Evolutionary conservation across 2,888 invertebrate genomes (phyloP), one percentile per base, ranked within the genome.

Genomic region (Drosophila crucigera): DNA sequence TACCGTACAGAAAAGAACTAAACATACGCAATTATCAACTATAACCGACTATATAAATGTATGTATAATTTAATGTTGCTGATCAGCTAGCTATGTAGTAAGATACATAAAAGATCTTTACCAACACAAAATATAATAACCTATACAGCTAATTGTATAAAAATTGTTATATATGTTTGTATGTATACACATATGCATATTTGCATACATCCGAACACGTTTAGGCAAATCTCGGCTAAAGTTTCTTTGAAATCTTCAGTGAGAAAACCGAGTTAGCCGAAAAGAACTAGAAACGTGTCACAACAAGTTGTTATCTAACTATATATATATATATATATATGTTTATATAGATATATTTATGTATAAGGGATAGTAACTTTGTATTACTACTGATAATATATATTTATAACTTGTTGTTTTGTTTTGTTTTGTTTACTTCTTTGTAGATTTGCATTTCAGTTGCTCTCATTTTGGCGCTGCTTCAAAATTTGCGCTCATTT

Each of bases 81-180:
- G 22, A 35, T 54, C 54, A 25, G 16, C n/a, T 54, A 22, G 7
- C 37, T 50, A 61, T 60, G 49, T 37, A n/a, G 10, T 25, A 37
- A 37, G 50, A 30, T 30, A 43, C 30, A 63, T 39, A 54, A 39
- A 39, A 47, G 49, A 39, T 14, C 14, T 14, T 22, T 33, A 1
- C 9, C 7, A 33, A 25, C 16, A 22, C n/a, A 25, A 47, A 39
- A 59, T 43, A 39, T 60, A 53, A 30, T n/a, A 49, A 43, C 35
- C 56, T 71, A 53, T 35, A 43, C 56, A 39, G 52, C 53, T 64
- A 76, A 54, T 60, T 64, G 66, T 69, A 75, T 74, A 61, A 61
- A 75, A 35, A 35, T 5, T 5, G 4, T 4, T 35, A 14, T 35
- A 14, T 35, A 47, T 19, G 60, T 62, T 14, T 41, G n/a, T 43